Evolutionary conservation across 2,888 invertebrate genomes (phyloP).

Genomic region (Ischnus inquisitorius): DNA sequence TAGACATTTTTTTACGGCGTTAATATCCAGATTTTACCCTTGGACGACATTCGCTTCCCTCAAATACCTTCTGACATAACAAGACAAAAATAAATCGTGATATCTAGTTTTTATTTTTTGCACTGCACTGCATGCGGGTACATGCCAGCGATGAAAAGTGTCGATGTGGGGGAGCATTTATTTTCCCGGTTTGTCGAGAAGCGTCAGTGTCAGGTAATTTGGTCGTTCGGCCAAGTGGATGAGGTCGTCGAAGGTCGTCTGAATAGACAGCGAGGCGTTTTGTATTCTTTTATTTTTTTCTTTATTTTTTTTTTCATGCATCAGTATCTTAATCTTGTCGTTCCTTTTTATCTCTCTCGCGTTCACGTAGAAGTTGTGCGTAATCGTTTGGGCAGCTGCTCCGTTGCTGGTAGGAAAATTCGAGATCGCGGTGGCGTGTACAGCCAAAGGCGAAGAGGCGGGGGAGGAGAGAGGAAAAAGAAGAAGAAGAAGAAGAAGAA

Average conservation of each 20-base stretch:
- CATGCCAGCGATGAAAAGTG: too few relatives aligned
- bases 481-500: conserved; percentile 57
- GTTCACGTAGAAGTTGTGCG: conserved; percentile 25
- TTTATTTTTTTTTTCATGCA: conserved; percentile 19
- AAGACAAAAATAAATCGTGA: too few relatives aligned
- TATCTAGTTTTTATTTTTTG: too few relatives aligned
- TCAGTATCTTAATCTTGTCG: neutral
- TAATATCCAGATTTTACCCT: too few relatives aligned
- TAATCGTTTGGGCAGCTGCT: conserved; percentile 36
- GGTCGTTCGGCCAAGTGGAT: conserved; percentile 38
- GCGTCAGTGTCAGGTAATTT: conserved; percentile 43
- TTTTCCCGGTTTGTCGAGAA: conserved; percentile 43
- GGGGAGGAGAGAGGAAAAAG: conserved; percentile 39
- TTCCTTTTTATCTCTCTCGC: conserved; percentile 9
- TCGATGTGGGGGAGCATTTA: neutral
- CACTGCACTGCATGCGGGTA: too few relatives aligned
- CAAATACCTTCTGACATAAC: too few relatives aligned
- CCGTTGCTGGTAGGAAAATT: conserved; percentile 48
- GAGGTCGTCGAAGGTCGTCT: conserved; percentile 59
- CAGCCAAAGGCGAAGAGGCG: conserved; percentile 34
- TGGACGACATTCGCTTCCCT: too few relatives aligned
- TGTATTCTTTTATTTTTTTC: conserved; percentile 4
- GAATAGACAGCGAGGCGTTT: conserved; percentile 17
- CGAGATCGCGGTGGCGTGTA: conserved; percentile 28
- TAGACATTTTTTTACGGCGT: too few relatives aligned